These are phyloP conservation scores for Callosobruchus maculatus DNA, from an alignment of 2,888 invertebrate genomes.

Conservation along the genomic window DNA sequence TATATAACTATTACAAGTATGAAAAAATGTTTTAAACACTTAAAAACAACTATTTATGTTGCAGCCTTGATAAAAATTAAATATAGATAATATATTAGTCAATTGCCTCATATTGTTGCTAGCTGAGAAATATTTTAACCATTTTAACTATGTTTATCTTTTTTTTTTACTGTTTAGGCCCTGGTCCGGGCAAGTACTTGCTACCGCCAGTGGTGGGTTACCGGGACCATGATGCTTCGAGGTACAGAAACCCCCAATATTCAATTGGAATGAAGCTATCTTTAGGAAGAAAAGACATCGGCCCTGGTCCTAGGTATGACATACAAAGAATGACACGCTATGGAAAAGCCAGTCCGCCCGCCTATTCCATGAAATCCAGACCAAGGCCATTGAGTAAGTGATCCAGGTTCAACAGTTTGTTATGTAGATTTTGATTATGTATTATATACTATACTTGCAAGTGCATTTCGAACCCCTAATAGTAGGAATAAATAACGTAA, in stretches of 20 bases:
- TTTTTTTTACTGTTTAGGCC: constrained; percentile 49
- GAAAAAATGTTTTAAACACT: too few relatives aligned
- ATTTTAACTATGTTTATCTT: neutral
- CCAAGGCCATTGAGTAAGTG: constrained; percentile 30
- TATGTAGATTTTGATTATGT: too few relatives aligned
- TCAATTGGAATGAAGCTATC: constrained; percentile 54
- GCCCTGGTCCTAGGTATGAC: constrained; percentile 52
- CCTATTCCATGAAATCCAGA: constrained; percentile 47
- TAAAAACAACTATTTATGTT: too few relatives aligned
- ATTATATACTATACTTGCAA: too few relatives aligned
- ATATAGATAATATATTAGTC: too few relatives aligned
- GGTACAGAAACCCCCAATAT: constrained; percentile 61
- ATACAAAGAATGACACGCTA: constrained; percentile 51
- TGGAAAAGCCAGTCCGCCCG: constrained; percentile 52
- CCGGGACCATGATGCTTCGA: constrained; percentile 59
- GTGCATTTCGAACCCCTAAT: too few relatives aligned
- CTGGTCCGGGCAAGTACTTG: constrained; percentile 64
- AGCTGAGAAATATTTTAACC: too few relatives aligned
- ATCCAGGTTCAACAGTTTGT: too few relatives aligned
- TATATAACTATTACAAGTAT: too few relatives aligned
- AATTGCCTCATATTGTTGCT: too few relatives aligned
- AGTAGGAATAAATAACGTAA: too few relatives aligned
- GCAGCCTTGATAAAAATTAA: too few relatives aligned
- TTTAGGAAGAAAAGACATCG: constrained; percentile 25
- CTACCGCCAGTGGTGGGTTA: constrained; percentile 62